Percentiles rank a stretch among this genome's conserved stretches.
Conservation (phyloP, 2,888 invertebrate genomes). For the Galeopsomyia nigrocyanea region DNA sequence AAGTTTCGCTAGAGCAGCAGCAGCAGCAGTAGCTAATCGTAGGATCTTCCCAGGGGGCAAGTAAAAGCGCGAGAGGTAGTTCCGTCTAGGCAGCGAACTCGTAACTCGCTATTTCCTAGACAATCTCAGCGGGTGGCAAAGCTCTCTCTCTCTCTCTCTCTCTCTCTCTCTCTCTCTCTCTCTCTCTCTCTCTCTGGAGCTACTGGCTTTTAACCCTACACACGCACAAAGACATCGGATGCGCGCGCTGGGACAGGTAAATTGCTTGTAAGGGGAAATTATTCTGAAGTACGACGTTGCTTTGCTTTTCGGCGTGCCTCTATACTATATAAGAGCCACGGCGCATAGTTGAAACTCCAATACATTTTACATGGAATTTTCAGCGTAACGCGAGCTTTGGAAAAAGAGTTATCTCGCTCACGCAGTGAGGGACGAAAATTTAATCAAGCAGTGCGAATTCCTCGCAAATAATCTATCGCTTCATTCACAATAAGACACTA, state of each 20-base stretch:
- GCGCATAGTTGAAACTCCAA: too few species aligned
- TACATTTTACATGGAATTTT: too few species aligned
- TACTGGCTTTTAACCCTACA: background rate
- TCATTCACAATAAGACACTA: too few species aligned
- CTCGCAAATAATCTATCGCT: too few species aligned
- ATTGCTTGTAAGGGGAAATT: conserved; percentile 40
- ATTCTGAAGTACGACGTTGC: too few species aligned
- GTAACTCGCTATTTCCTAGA: conserved; percentile 44
- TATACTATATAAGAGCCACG: too few species aligned
- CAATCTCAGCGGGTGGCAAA: conserved; percentile 30
- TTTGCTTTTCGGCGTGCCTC: too few species aligned
- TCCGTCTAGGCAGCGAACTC: conserved; percentile 35
- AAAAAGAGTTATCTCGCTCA: too few species aligned
- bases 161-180: conserved; percentile 6
- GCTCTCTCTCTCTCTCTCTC: background rate
- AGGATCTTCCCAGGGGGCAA: conserved; percentile 31
- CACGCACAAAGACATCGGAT: too few species aligned
- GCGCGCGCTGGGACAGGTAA: conserved; percentile 38
- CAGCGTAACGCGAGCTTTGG: too few species aligned
- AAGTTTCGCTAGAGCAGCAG: conserved; percentile 5
- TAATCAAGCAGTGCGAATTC: too few species aligned
- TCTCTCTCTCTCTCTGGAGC: background rate
- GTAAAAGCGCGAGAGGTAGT: conserved; percentile 4
- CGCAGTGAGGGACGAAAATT: too few species aligned
- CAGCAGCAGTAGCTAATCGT: conserved; percentile 30